Base-by-base conservation (phyloP, 2,888 invertebrate genomes). In the Chrysotoxum bicinctum region DNA sequence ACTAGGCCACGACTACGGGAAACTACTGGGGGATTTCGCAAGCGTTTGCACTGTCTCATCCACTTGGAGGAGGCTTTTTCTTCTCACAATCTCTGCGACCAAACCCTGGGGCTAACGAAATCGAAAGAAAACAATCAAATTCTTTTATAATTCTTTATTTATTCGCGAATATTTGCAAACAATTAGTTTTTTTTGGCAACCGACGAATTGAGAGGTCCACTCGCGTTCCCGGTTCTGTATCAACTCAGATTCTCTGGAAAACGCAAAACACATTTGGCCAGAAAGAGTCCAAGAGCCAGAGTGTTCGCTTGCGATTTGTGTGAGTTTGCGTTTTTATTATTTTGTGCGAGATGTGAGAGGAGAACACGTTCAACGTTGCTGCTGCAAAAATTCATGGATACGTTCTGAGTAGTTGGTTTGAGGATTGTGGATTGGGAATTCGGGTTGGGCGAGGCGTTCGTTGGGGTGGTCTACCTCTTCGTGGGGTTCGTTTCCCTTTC, bases 201-300 rank as follows among this genome's bases (percentile, higher is more conserved):
- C 76, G 85, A 87, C 87, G 77, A 87, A 64, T 80, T 82, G 69
- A 88, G 85, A 88, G 87, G 87, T 88, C 88, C 87, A 88, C 88
- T 82, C 87, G 84, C 88, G 78, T 88, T 88, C 88, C 88, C 89
- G 88, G 88, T 89, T 89, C 88, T 88, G 88, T 69, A 89, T 88
- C 87, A 87, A 89, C 89, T 89, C 89, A 87, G 82, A 87, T 77
- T 56, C 64, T 54, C 62, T 77, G 66, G 52, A 52, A 76, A 37
- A 68, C 64, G 35, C 43, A 50, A 70, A 40, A 73, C 52, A 60
- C 50, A 76, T 52, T 80, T 48, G 40, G 54, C 21, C 40, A 48
- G 8, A 75, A 74, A 78, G 74, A 69, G 60, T 54, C 48, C 56
- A 45, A 32, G 37, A 50, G 40, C 40, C 60, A 12, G n/a, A n/a